Base-by-base conservation (phyloP, 2,113 vertebrate species). In the Colaptes auratus region DNA sequence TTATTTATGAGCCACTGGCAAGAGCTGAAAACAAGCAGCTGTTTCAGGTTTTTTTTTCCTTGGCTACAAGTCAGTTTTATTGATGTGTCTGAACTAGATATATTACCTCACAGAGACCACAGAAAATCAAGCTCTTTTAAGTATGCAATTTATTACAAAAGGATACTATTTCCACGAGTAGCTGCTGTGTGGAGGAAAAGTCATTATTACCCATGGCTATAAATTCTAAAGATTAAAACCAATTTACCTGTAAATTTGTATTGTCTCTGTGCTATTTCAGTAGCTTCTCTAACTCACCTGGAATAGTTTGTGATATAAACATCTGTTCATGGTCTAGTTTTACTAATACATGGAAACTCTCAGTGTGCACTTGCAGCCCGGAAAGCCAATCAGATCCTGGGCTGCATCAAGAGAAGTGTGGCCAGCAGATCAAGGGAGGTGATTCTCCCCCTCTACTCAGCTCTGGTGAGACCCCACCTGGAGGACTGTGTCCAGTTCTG, bases 11-110 rank as follows among this genome's bases (percentile, higher is more conserved):
- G n/a, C 88, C 76, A 64, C 25, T 82, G 48, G 25, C 33, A 76
- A 59, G 74, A 79, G 42, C 75, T 84, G 93, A 96, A 97, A 96
- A 89, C 46, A 94, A 92, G 58, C 53, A 97, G 70, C 53, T 92
- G 53, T 88, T 93, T 93, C 48, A 82, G 15, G 15, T 18, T 71
- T 73, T 73, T 73, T 74, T 93, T 92, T 94, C 83, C 66, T 86
- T 87, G 66, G 39, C 20, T 85, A 87, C 71, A 30, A 64, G 50
- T 92, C 86, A 94, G 56, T 95, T 96, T 96, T 97, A 90, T 78
- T 94, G 75, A 89, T 92, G 73, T 56, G 14, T 79, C 82, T 89
- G 82, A 96, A 86, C 66, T 78, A 63, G 9, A 93, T 82, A n/a
- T 69, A 88, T 61, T 82, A 35, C 83, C 83, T 96, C 63, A 64